Conservation (phyloP, 2,888 invertebrate species). For the Orchesellides sinensis region DNA sequence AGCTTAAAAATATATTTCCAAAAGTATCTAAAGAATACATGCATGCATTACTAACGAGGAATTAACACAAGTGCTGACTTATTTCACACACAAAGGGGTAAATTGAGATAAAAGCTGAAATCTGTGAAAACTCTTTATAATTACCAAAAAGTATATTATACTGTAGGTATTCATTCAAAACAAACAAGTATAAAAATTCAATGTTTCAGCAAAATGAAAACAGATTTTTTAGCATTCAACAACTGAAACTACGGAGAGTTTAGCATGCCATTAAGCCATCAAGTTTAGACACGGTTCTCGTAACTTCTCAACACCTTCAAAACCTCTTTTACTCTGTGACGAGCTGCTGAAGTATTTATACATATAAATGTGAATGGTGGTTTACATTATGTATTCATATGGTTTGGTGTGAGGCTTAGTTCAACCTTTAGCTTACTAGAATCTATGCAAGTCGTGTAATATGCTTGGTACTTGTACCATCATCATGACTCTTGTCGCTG, state of each 20-base stretch:
- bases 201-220: too few species aligned
- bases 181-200: too few species aligned
- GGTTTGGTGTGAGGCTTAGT: not conserved
- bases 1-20: too few species aligned
- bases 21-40: too few species aligned
- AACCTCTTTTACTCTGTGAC: slow-evolving; percentile 7
- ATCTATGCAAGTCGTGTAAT: not conserved
- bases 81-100: too few species aligned
- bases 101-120: slow-evolving; percentile 38
- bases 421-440: slow-evolving; percentile 5
- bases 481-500: slow-evolving; percentile 60
- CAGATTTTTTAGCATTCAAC: too few species aligned
- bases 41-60: too few species aligned
- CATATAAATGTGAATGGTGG: not conserved
- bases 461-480: slow-evolving; percentile 17
- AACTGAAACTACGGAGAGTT: too few species aligned
- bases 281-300: slow-evolving; percentile 43
- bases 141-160: too few species aligned
- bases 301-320: slow-evolving; percentile 60
- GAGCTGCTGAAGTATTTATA: not conserved
- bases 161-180: too few species aligned
- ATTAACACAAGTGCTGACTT: too few species aligned
- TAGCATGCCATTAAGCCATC: slow-evolving; percentile 5
- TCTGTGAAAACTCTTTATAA: too few species aligned
- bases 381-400: not conserved